Evolutionary conservation across 2,797 vertebrate genomes (phyloP), one percentile per base, ranked within the genome.

Genomic region (Chaetophractus vellerosus): DNA sequence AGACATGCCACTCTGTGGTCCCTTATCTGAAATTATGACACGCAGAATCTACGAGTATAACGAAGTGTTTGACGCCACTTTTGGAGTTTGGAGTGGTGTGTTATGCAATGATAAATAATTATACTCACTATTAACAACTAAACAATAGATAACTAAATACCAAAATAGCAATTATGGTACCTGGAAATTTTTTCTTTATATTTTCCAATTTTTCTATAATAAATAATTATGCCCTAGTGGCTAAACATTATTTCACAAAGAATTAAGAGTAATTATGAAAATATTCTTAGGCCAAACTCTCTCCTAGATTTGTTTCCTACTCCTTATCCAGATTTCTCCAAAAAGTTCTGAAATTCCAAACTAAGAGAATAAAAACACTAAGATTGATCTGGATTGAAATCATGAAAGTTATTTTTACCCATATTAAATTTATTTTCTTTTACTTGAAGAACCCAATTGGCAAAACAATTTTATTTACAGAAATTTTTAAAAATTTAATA

Each of bases 371-470:
- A 55, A 92, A 78, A 84, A 45, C 64, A 16, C 23, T 55, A 72
- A 78, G 41, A 14, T 41, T 45, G 63, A 66, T 48, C 24, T 38
- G 15, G 61, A 59, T 69, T 82, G 26, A 11, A 88, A 91, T n/a
- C 21, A n/a, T 48, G 31, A 68, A 89, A 82, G 41, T 82, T 55
- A 57, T 94, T 91, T 91, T 45, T 11, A 50, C 74, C 36, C 18
- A 59, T 11, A 92, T 75, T 33, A 64, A 1, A 57, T 79, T 90
- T 83, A 55, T 68, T 78, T 93, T 50, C 28, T 92, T 94, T 88
- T 74, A 80, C 45, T 78, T 89, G 82, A 88, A 78, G 66, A 80
- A 52, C 3, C 15, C 41, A 96, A 80, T 50, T 84, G 66, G 82
- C 74, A 74, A 78, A 63, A 59, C 21, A 41, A 84, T 31, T 10